Conservation (phyloP, 2,113 vertebrate species). For the Gobio gobio region DNA sequence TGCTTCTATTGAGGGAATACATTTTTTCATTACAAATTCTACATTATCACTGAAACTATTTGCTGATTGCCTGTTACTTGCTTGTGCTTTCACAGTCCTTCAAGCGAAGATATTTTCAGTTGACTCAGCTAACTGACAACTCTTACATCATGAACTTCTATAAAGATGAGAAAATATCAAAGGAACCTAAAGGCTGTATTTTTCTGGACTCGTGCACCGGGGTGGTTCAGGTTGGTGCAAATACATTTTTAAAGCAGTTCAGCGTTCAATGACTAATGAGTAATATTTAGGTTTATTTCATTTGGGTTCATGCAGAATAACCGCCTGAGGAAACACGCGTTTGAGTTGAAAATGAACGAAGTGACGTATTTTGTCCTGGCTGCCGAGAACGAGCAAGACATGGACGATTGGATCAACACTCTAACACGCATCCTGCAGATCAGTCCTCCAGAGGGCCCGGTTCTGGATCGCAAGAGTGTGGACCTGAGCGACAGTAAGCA, state of each 20-base stretch:
- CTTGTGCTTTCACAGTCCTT: slow-evolving; percentile 83
- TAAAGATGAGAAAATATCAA: slow-evolving; percentile 99
- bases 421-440: slow-evolving; percentile 96
- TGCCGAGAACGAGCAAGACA: slow-evolving; percentile 95
- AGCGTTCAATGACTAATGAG: background rate
- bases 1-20: too few species aligned
- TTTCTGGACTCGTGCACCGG: slow-evolving; percentile 98
- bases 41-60: background rate
- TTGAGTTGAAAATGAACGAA: slow-evolving; percentile 98
- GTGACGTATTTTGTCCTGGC: slow-evolving; percentile 98
- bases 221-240: slow-evolving; percentile 88
- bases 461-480: slow-evolving; percentile 87
- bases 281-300: background rate
- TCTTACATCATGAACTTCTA: slow-evolving; percentile 99
- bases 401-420: slow-evolving; percentile 98
- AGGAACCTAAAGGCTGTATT: slow-evolving; percentile 98
- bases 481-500: slow-evolving; percentile 89
- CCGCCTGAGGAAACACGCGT: slow-evolving; percentile 92
- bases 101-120: slow-evolving; percentile 96
- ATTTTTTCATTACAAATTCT: background rate
- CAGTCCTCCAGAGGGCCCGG: slow-evolving; percentile 86
- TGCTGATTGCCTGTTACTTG: background rate
- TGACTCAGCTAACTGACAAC: slow-evolving; percentile 95
- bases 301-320: slow-evolving; percentile 77
- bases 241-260: background rate